Base-by-base conservation (phyloP, 2,888 invertebrate genomes). In the Serrognathus titanus region DNA sequence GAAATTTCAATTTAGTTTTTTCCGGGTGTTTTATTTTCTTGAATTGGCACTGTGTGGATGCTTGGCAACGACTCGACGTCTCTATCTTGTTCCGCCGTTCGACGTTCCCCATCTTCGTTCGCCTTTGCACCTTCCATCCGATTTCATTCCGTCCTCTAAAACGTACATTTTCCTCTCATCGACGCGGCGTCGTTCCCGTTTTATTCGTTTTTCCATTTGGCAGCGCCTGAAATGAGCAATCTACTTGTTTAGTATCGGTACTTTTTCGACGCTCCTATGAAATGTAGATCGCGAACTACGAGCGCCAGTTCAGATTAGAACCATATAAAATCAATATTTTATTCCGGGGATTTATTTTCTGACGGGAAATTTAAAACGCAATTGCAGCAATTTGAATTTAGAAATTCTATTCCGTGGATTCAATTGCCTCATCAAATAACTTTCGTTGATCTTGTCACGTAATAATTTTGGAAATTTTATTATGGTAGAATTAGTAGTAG, bases 1-100 rank as follows among this genome's bases (percentile, higher is more conserved):
- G 63, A 63, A 68, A 66, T 65, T 68, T 64, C 66, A 66, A 68
- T 67, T 67, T 66, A 57, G 58, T 65, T 64, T 65, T 65, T 68
- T 62, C 60, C 62, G 58, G 63, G 54, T 60, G 61, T 61, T 66
- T 66, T 64, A 61, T 63, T 65, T 65, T 61, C 39, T 45, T 48
- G 59, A 60, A 58, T 51, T 55, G 54, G 36, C n/a, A 43, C 37
- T n/a, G 51, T 53, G 57, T 57, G 56, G 60, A 57, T 64, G 61
- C 63, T 56, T 58, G 61, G 63, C 63, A 66, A 63, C 62, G 59
- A 48, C 36, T 39, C 48, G 41, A 53, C 41, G 48, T 48, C 53
- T 53, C 53, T 53, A 53, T 53, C 53, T 53, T 31, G 53, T 48
- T 53, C 48, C 31, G 48, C 48, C 53, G 47, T 16, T 13, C 6